Evolutionary conservation across 2,113 vertebrate genomes (phyloP), one percentile per base, ranked within the genome.

Genomic region (Phylloscopus whistleri): DNA sequence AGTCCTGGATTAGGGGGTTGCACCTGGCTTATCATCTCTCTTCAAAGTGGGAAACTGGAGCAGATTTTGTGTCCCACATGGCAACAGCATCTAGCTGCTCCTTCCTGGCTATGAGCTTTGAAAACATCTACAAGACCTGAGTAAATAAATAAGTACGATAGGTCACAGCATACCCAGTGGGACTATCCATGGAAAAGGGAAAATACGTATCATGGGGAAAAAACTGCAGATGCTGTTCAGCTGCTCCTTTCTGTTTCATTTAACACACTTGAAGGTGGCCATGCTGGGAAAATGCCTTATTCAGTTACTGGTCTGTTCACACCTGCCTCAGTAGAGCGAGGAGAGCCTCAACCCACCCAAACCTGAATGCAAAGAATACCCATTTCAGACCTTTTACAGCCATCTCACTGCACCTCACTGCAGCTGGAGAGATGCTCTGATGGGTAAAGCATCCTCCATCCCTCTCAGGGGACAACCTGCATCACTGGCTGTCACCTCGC

Each of bases 201-300:
- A 97, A 96, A 95, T 72, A 79, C 0, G 1, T 83, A 84, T 93
- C 33, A 94, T 7, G 26, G 67, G 74, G 83, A 56, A 93, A 85
- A 94, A 97, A 51, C n/a, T 72, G 76, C 63, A 89, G 85, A 95
- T 96, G 94, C 93, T 80, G 60, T 95, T 84, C 87, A 94, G 95
- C 93, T 96, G 95, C 83, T 95, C 63, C 87, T 95, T 94, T 96
- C 95, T 96, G 92, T 95, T 96, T 96, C 83, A 70, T 81, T 93
- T 88, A 96, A 75, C 1, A 5, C 64, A 68, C 89, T 84, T 79
- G 76, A 89, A 96, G 78, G 85, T 6, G 35, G 31, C 69, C 31
- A 17, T 2, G 11, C 72, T 72, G 94, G 56, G 93, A 84, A 92
- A 90, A 72, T 26, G 30, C 19, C 70, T 90, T 75, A 75, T 90